Evolutionary conservation across 2,797 vertebrate species (phyloP).

Genomic region (Taeniopygia guttata): DNA sequence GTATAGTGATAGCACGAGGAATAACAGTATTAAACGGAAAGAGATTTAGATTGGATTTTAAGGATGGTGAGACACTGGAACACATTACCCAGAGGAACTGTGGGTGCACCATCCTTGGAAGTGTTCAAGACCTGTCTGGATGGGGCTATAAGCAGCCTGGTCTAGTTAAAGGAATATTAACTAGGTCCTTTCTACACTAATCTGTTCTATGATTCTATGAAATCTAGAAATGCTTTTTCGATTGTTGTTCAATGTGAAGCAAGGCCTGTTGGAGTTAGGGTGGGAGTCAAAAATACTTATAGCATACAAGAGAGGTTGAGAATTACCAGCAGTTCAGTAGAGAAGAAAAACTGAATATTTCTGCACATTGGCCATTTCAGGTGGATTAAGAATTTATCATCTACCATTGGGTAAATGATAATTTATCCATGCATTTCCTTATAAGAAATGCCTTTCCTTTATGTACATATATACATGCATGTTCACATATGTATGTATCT

Average conservation of each 20-base stretch:
- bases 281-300: neutral
- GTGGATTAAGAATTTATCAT: neutral
- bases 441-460: neutral
- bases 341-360: neutral
- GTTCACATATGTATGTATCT: neutral
- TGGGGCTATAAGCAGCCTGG: neutral
- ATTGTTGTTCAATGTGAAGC: neutral
- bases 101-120: neutral
- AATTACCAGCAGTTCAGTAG: neutral
- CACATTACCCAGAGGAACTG: neutral
- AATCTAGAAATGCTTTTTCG: neutral
- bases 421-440: neutral
- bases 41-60: neutral
- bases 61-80: neutral
- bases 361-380: neutral
- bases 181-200: neutral
- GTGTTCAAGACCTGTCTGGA: neutral
- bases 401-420: neutral
- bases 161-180: neutral
- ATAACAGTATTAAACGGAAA: neutral
- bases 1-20: neutral
- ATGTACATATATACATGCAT: fast-evolving
- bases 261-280: neutral
- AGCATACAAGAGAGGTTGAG: neutral
- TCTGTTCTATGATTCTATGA: neutral